A percentile compares a stretch with the other conserved stretches of the same genome.
Evolutionary conservation across 2,113 vertebrate species (phyloP).

Genomic region (Limnothrissa miodon): DNA sequence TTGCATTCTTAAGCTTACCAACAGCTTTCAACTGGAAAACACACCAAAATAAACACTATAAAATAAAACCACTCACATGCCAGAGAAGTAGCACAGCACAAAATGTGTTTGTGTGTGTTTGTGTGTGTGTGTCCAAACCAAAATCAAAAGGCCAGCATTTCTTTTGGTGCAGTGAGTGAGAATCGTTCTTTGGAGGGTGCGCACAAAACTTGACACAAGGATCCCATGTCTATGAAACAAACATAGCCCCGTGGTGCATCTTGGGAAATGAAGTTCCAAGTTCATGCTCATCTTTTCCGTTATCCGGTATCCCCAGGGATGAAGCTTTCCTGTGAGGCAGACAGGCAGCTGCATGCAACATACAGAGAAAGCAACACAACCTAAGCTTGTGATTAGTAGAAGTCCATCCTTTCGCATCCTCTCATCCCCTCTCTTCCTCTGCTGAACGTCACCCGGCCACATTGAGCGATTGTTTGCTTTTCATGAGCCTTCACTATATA

Average conservation of each 20-base stretch:
- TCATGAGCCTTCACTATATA: background rate
- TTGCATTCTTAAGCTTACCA: slow-evolving; percentile 4
- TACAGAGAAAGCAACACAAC: slow-evolving; percentile 27
- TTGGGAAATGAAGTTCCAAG: slow-evolving; percentile 3
- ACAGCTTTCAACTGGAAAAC: background rate
- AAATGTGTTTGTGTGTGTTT: background rate
- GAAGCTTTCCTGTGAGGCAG: slow-evolving; percentile 19
- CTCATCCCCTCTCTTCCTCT: background rate
- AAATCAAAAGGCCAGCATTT: slow-evolving; percentile 2
- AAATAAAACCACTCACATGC: slow-evolving; percentile 9
- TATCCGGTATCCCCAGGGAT: background rate
- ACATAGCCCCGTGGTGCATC: background rate
- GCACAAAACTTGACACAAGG: background rate
- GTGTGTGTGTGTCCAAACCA: background rate
- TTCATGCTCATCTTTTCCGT: slow-evolving; percentile 26
- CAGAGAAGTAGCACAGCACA: slow-evolving; percentile 11
- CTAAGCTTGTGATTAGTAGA: background rate
- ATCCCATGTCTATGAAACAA: background rate
- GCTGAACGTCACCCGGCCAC: background rate
- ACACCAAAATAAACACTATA: background rate
- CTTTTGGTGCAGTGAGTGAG: slow-evolving; percentile 13
- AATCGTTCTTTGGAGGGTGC: background rate
- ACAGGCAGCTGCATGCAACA: slow-evolving; percentile 3
- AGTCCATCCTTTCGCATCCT: background rate
- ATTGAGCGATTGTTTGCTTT: background rate